Evolutionary conservation across 2,113 vertebrate species (phyloP).

Genomic region (Piaya cayana): DNA sequence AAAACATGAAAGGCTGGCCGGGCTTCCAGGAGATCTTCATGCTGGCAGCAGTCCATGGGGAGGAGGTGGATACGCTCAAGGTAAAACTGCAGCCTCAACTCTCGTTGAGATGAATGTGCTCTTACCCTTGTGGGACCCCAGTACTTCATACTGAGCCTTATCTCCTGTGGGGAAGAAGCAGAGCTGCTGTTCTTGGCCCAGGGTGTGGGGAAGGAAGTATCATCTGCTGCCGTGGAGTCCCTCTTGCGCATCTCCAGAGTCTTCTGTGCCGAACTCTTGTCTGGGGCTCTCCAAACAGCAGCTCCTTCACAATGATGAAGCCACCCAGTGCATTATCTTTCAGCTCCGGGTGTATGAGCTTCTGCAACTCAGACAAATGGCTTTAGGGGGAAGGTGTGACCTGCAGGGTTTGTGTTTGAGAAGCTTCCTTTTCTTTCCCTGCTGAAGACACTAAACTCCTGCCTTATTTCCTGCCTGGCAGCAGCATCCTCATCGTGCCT

Average conservation of each 20-base stretch:
- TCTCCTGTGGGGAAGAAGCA: background rate
- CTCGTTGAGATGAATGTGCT: background rate
- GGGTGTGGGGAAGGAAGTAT: background rate
- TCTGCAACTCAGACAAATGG: accelerated
- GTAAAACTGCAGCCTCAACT: constrained; percentile 58
- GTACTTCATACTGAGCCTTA: background rate
- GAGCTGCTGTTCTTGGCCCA: background rate
- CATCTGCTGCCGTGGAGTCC: accelerated
- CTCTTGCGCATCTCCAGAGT: background rate
- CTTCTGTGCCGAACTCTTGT: background rate
- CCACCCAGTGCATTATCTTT: accelerated
- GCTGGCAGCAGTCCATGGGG: constrained; percentile 84
- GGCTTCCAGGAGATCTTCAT: constrained; percentile 94
- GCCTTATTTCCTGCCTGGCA: background rate
- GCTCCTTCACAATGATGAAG: background rate
- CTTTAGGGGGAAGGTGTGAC: background rate
- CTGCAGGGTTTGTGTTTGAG: background rate
- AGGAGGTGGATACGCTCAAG: constrained; percentile 90
- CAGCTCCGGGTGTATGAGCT: background rate
- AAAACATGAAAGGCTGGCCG: constrained; percentile 82
- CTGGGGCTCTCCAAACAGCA: background rate
- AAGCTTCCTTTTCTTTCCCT: background rate
- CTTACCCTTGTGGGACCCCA: background rate
- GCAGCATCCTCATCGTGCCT: accelerated
- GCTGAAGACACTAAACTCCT: accelerated